Percentiles rank a stretch among this genome's conserved stretches.
Conservation (phyloP, 2,113 vertebrate genomes). For the Pelodiscus sinensis region DNA sequence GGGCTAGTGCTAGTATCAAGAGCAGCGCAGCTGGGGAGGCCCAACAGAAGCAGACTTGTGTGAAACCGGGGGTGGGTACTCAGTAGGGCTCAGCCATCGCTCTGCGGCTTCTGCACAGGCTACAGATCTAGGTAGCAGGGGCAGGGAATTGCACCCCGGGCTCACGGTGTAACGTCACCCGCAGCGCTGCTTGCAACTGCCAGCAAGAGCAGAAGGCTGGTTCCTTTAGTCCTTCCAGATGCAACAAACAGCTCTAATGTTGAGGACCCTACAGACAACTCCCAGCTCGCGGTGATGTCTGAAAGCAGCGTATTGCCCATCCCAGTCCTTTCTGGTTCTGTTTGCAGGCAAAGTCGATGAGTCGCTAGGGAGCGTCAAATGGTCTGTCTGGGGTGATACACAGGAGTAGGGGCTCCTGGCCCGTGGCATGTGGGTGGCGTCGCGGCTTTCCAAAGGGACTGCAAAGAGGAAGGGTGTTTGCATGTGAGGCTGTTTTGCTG, state of each 20-base stretch:
- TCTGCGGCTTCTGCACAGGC: neutral
- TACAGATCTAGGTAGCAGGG: neutral
- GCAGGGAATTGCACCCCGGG: neutral
- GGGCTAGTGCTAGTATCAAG: no score
- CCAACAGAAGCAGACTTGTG: neutral
- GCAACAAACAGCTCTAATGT: neutral
- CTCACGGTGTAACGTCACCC: neutral
- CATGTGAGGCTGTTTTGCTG: neutral
- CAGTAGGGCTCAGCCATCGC: neutral
- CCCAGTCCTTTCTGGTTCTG: neutral
- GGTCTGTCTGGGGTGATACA: neutral
- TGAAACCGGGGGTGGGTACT: neutral
- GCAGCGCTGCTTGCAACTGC: neutral
- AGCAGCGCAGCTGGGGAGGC: no score
- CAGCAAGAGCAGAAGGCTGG: neutral
- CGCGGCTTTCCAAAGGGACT: neutral
- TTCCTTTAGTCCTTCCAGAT: neutral
- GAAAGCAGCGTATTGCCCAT: neutral
- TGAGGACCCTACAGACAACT: neutral
- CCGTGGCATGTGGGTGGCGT: neutral
- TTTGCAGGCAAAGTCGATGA: neutral
- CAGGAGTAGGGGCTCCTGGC: neutral
- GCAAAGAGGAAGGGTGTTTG: neutral
- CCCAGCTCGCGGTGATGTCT: neutral
- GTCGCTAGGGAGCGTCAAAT: neutral